A percentile compares a stretch with the other conserved stretches of the same genome.
Evolutionary conservation across 1,140 invertebrate species (phyloP).

Genomic region (Macrosteles quadrilineatus): DNA sequence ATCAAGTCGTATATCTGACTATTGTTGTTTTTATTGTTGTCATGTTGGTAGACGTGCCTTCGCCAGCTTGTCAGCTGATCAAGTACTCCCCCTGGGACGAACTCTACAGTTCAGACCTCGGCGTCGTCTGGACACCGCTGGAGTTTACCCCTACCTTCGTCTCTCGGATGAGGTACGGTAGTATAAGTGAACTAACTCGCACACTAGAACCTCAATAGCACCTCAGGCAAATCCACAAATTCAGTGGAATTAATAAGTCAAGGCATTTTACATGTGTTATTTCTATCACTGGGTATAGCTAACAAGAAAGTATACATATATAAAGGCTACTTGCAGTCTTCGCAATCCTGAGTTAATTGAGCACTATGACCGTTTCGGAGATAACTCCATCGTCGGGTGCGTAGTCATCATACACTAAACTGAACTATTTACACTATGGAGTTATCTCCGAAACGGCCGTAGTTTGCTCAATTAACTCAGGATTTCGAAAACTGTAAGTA

Average conservation of each 20-base stretch:
- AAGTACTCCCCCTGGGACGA: conserved; percentile 43
- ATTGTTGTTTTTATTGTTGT: too few species aligned
- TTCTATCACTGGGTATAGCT: not conserved
- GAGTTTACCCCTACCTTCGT: conserved; percentile 41
- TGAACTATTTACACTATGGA: not conserved
- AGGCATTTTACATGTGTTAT: not conserved
- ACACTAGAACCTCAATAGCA: not conserved
- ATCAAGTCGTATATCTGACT: too few species aligned
- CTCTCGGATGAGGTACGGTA: conserved; percentile 42
- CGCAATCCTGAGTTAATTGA: too few species aligned
- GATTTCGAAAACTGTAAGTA: too few species aligned
- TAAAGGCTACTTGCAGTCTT: too few species aligned
- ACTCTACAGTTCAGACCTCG: conserved; percentile 41
- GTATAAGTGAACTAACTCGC: not conserved
- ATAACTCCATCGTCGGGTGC: too few species aligned
- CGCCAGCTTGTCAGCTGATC: conserved; percentile 37
- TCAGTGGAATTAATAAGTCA: not conserved
- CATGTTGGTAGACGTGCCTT: conserved; percentile 29
- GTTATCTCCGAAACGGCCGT: not conserved
- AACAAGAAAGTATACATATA: not conserved
- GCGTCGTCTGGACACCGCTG: conserved; percentile 39
- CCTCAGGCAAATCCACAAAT: not conserved
- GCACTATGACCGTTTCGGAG: too few species aligned
- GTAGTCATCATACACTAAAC: too few species aligned
- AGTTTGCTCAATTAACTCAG: too few species aligned